These are phyloP conservation scores for Planococcus citri DNA, from an alignment of 1,140 invertebrate genomes.

Conservation along the genomic window DNA sequence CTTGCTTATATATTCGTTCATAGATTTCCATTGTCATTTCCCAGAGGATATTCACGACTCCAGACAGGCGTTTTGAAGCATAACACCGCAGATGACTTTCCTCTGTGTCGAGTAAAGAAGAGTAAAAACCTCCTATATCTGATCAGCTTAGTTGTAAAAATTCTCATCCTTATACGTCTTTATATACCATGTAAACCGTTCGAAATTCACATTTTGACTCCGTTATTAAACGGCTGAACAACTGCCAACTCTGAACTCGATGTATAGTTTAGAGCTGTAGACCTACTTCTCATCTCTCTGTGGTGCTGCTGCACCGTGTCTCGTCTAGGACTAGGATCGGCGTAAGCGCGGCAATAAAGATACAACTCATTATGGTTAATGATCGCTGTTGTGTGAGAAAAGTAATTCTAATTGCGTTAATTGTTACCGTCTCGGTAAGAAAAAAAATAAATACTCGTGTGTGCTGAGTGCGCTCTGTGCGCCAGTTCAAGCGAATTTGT, in stretches of 20 bases:
- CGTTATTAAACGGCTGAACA: slow-evolving; percentile 1
- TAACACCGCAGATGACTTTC: too few relatives aligned
- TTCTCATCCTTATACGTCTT: neutral
- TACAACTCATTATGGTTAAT: slow-evolving; percentile 7
- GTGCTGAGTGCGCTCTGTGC: neutral
- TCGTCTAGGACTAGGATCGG: neutral
- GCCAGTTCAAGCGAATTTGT: too few relatives aligned
- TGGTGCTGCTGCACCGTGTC: neutral
- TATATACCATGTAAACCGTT: neutral
- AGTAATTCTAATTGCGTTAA: slow-evolving; percentile 13
- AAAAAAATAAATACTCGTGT: neutral
- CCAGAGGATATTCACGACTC: too few relatives aligned
- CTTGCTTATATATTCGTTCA: too few relatives aligned
- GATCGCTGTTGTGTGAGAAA: slow-evolving; percentile 15
- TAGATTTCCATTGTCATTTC: too few relatives aligned
- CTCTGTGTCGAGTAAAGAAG: too few relatives aligned
- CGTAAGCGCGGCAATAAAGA: slow-evolving; percentile 5
- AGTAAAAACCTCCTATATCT: too few relatives aligned
- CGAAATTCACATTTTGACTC: slow-evolving; percentile 7
- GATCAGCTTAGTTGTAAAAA: neutral
- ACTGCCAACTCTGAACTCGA: neutral
- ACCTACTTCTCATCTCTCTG: slow-evolving; percentile 1
- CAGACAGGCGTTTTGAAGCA: too few relatives aligned
- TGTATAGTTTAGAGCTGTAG: too few relatives aligned
- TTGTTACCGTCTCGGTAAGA: neutral